Percentiles rank a stretch among this genome's conserved stretches.
Evolutionary conservation across 2,888 invertebrate genomes (phyloP).

Genomic region (Microplitis deprimator): DNA sequence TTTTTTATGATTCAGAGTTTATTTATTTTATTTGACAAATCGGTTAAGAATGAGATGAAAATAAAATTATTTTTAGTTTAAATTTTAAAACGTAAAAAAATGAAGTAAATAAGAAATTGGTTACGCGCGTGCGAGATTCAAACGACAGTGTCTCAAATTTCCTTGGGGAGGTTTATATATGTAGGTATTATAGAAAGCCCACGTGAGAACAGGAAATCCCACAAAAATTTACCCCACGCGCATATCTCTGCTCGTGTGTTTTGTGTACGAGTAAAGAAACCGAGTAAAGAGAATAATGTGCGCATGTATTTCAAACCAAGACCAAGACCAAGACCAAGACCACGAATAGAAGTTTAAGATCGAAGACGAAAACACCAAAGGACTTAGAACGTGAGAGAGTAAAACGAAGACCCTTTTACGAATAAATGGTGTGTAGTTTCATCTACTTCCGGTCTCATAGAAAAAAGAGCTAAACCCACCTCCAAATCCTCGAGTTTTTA

Average conservation of each 20-base stretch:
- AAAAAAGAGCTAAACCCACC: constrained; percentile 14
- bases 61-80: too few relatives aligned
- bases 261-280: constrained; percentile 31
- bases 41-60: too few relatives aligned
- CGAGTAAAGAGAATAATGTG: constrained; percentile 21
- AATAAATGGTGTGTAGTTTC: constrained; percentile 58
- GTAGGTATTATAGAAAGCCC: constrained; percentile 40
- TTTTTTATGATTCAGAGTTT: too few relatives aligned
- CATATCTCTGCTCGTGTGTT: constrained; percentile 44
- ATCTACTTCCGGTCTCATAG: constrained; percentile 58
- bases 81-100: too few relatives aligned
- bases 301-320: constrained; percentile 7
- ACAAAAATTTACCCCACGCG: constrained; percentile 46
- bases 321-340: constrained; percentile 33
- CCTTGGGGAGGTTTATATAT: constrained; percentile 20
- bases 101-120: constrained; percentile 20
- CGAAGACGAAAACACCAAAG: constrained; percentile 15
- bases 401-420: constrained; percentile 44
- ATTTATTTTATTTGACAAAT: too few relatives aligned
- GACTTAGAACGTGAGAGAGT: constrained; percentile 32
- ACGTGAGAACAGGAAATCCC: constrained; percentile 47
- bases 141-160: constrained; percentile 45
- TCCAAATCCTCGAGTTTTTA: background rate
- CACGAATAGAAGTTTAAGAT: background rate
- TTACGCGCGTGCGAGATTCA: constrained; percentile 46